Evolutionary conservation across 1,140 invertebrate genomes (phyloP).

Genomic region (Potamilus streckersoni): DNA sequence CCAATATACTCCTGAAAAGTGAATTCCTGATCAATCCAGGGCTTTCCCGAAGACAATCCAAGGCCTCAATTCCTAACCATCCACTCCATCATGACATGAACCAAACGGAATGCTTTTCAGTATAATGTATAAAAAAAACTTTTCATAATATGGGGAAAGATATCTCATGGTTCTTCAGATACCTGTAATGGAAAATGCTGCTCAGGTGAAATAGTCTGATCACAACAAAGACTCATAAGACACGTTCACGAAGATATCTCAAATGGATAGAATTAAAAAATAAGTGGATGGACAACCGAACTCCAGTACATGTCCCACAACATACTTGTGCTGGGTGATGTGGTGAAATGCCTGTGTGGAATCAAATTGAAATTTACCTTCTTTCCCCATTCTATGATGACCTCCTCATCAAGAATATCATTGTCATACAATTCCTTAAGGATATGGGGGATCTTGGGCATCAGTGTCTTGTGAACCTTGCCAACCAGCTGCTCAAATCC

Average conservation of each 20-base stretch:
- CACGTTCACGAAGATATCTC: background rate
- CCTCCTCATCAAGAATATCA: conserved; percentile 95
- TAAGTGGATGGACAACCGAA: background rate
- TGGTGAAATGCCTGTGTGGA: background rate
- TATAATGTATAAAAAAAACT: too few species aligned
- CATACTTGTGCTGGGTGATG: background rate
- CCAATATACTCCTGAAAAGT: too few species aligned
- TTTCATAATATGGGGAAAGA: too few species aligned
- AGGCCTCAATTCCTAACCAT: too few species aligned
- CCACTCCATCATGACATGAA: too few species aligned
- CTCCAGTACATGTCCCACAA: background rate
- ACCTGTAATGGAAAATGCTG: too few species aligned
- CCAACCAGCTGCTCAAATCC: conserved; percentile 93
- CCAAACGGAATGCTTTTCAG: too few species aligned
- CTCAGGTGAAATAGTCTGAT: background rate
- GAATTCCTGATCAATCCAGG: too few species aligned
- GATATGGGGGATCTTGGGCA: conserved; percentile 90
- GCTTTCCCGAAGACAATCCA: too few species aligned
- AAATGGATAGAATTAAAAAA: too few species aligned
- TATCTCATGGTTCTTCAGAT: too few species aligned
- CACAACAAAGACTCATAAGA: background rate
- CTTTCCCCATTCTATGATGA: conserved; percentile 72
- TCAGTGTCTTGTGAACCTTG: conserved; percentile 83
- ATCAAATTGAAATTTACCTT: conserved; percentile 76
- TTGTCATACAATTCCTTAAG: conserved; percentile 94